Evolutionary conservation across 2,797 vertebrate genomes (phyloP), one percentile per base, ranked within the genome.

Genomic region (Moxostoma hubbsi): DNA sequence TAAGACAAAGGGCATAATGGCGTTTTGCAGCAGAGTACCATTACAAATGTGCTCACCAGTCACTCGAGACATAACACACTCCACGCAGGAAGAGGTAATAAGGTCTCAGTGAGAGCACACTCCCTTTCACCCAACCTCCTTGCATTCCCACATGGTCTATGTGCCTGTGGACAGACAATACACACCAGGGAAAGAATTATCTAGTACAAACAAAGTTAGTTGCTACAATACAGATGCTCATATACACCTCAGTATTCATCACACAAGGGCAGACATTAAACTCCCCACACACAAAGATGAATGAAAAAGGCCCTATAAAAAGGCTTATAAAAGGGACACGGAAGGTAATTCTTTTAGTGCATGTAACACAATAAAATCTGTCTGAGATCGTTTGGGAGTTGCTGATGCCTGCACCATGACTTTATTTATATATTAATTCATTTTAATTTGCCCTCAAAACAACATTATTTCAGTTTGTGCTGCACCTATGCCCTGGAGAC

Each of bases 1-100:
- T 81, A 82, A 81, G 83, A 88, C 84, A 85, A 83, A 84, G 82
- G 85, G 85, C 82, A 83, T 86, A 83, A 86, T 86, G 82, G 82
- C 71, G 75, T 70, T 71, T 80, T 79, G 78, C 86, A 75, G 86
- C 86, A 84, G 77, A 83, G 83, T 85, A 83, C 84, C 84, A 87
- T 87, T 87, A 87, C 83, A 87, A 87, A 87, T 84, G 86, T 81
- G 85, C 84, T 86, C 84, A 87, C 84, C 84, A 86, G 84, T 85
- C 86, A 87, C 84, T 84, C 81, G 77, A 84, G 83, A 87, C 83
- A 87, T 84, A 86, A 86, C 86, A 87, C 84, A 87, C 77, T 79
- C 69, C 77, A 73, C 67, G 78, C 82, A 79, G 81, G 79, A 84
- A 84, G 79, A 84, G 81, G 86, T 85, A 87, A 86, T 87, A 86